phyloP scores from a whole-genome alignment of 2,113 vertebrate species.

The Pygoscelis adeliae region DNA sequence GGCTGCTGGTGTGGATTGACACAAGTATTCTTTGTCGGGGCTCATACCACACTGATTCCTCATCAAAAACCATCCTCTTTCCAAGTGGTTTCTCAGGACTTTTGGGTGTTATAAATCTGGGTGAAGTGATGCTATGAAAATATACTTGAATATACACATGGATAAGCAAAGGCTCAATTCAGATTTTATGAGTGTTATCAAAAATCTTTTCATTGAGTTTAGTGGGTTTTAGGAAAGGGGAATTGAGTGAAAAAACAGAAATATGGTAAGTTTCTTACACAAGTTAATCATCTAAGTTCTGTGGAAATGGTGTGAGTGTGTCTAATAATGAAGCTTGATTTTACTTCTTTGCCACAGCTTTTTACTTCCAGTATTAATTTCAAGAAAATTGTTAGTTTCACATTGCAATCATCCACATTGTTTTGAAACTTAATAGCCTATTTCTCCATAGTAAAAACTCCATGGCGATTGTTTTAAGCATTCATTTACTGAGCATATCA shows the following conservation, averaged over 20 bases:
- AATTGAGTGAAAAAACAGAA: neutral
- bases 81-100: neutral
- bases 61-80: neutral
- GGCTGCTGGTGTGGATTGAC: neutral
- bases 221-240: neutral
- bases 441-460: neutral
- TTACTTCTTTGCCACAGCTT: neutral
- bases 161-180: neutral
- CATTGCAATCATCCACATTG: conserved; percentile 27
- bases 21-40: neutral
- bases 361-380: conserved; percentile 29
- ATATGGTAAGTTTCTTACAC: neutral
- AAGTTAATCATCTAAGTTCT: neutral
- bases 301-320: neutral
- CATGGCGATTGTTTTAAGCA: neutral
- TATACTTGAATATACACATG: neutral
- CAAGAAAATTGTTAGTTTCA: conserved; percentile 29
- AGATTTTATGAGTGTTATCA: neutral
- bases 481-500: neutral
- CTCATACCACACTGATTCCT: neutral
- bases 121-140: neutral
- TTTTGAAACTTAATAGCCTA: neutral
- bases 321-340: conserved; percentile 23
- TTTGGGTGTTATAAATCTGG: neutral
- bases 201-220: neutral